A percentile compares a stretch with the other conserved stretches of the same genome.
Evolutionary conservation across 2,797 vertebrate genomes (phyloP).

Genomic region (Threskiornis aethiopicus): DNA sequence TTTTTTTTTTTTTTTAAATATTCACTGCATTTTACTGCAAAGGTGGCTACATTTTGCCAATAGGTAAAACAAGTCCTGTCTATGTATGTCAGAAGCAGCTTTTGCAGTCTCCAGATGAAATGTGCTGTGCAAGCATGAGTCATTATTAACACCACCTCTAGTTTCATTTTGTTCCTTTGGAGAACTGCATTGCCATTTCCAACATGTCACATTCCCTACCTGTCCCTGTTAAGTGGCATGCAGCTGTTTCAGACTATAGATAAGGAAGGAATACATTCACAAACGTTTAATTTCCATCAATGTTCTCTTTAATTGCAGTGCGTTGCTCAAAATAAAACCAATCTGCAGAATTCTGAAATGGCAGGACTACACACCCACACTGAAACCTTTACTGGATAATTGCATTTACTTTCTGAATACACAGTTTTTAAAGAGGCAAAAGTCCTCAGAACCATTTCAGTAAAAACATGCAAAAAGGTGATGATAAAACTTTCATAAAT

Average conservation of each 20-base stretch:
- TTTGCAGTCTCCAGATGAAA: constrained; percentile 34
- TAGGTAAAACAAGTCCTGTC: not conserved
- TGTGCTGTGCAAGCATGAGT: constrained; percentile 60
- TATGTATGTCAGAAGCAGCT: not conserved
- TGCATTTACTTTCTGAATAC: constrained; percentile 47
- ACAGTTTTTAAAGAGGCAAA: constrained; percentile 25
- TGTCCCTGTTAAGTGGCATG: constrained; percentile 7
- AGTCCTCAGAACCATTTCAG: constrained; percentile 18
- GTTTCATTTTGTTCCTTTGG: constrained; percentile 48
- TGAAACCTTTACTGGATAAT: constrained; percentile 24
- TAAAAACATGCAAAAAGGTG: constrained; percentile 21
- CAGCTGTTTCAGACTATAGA: constrained; percentile 43
- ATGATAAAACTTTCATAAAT: constrained; percentile 13
- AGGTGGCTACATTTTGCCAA: not conserved
- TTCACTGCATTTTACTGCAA: not conserved
- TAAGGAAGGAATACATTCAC: not conserved
- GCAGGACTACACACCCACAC: constrained; percentile 50
- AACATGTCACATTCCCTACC: constrained; percentile 40
- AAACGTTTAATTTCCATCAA: constrained; percentile 44
- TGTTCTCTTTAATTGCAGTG: constrained; percentile 46
- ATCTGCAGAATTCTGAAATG: constrained; percentile 46
- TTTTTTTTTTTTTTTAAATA: not conserved
- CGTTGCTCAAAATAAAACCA: constrained; percentile 57
- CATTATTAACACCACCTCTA: constrained; percentile 34
- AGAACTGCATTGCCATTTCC: constrained; percentile 19